phyloP scores from a whole-genome alignment of 2,113 vertebrate species.

The Noctilio leporinus region DNA sequence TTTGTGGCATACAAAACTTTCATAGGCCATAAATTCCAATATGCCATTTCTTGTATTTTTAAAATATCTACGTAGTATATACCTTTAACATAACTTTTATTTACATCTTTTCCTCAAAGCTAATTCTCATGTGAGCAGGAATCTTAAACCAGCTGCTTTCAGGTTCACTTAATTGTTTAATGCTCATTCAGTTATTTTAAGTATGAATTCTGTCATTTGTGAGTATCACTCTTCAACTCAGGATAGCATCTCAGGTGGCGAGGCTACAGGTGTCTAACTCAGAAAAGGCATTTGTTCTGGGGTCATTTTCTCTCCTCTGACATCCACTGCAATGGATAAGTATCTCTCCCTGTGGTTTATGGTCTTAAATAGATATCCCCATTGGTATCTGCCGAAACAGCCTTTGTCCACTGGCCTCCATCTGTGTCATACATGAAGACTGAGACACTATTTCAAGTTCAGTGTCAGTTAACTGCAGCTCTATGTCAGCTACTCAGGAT shows the following conservation, averaged over 20 bases:
- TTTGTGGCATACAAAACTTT: not conserved
- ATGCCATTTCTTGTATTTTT: not conserved
- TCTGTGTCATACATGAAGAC: not conserved
- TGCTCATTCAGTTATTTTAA: not conserved
- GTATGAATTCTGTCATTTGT: not conserved
- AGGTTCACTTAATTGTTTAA: not conserved
- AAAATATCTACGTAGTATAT: not conserved
- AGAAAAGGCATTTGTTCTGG: not conserved
- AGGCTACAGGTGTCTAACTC: not conserved
- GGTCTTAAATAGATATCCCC: not conserved
- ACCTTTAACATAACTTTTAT: not conserved
- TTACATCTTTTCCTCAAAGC: not conserved
- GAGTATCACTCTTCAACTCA: not conserved
- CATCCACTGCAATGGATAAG: not conserved
- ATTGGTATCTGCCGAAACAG: not conserved
- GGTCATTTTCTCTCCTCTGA: not conserved
- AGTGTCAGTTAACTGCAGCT: not conserved
- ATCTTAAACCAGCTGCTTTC: not conserved
- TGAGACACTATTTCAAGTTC: not conserved
- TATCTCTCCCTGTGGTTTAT: not conserved
- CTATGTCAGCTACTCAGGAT: not conserved
- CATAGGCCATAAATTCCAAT: not conserved
- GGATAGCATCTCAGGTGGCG: not conserved
- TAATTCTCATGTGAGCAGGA: not conserved
- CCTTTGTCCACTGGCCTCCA: not conserved